Base-by-base conservation (phyloP, 2,888 invertebrate species). In the Spisula solida region DNA sequence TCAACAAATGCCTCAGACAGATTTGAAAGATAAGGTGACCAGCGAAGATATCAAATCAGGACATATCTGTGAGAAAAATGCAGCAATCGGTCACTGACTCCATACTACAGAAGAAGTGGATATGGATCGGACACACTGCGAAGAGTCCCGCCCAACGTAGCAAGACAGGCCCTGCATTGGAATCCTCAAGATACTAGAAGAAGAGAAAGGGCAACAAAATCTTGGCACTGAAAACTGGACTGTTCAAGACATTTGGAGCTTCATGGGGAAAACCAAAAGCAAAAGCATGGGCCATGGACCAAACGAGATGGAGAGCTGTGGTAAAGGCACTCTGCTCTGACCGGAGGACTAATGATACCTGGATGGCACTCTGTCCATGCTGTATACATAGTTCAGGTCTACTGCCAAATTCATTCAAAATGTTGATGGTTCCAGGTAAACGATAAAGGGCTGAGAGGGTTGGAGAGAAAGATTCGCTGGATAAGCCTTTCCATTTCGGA, bases 301-400 rank as follows among this genome's bases (percentile, higher is more conserved):
- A 34, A 66, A 16, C 34, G 31, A 56, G 41, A 60, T 82, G 66
- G 66, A 25, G 41, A 34, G 82, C 66, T 82, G 82, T 82, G 47
- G 82, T 82, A 18, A 56, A 60, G n/a, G 66, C 66, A 60, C 66
- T 82, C 60, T 66, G 82, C 66, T 66, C 66, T 12, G 55, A 55
- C 55, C 20, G 60, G 56, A 82, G 31, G n/a, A n/a, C n/a, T n/a
- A n/a, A n/a, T n/a, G n/a, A n/a, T n/a, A n/a, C n/a, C n/a, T n/a
- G n/a, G n/a, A n/a, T n/a, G n/a, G n/a, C n/a, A n/a, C n/a, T n/a
- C n/a, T n/a, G n/a, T n/a, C n/a, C n/a, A n/a, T n/a, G n/a, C n/a
- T n/a, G n/a, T n/a, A n/a, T n/a, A n/a, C n/a, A n/a, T n/a, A n/a
- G n/a, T n/a, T n/a, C n/a, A n/a, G n/a, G n/a, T n/a, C n/a, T n/a